phyloP scores from a whole-genome alignment of 2,113 vertebrate species.

The Melospiza melodia region DNA sequence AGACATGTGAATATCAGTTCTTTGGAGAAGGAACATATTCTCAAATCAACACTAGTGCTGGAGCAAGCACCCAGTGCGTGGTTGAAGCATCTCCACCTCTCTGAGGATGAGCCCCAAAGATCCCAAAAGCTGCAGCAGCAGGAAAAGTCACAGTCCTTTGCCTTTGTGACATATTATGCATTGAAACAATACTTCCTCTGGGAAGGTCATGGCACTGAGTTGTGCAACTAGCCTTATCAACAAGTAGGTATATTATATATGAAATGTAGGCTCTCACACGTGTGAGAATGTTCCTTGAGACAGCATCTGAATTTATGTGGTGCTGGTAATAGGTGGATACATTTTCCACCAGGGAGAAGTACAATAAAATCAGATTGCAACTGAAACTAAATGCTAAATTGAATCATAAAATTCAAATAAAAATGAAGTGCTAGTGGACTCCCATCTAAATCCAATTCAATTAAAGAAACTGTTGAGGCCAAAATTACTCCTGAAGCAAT shows the following conservation, averaged over 20 bases:
- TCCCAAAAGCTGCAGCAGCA: neutral
- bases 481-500: neutral
- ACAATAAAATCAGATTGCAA: slow-evolving; percentile 38
- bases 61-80: neutral
- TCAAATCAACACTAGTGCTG: neutral
- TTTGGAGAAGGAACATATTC: neutral
- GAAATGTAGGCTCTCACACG: neutral
- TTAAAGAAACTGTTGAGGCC: slow-evolving; percentile 1
- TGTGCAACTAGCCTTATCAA: slow-evolving; percentile 4
- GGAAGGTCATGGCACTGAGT: neutral
- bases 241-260: neutral
- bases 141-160: neutral
- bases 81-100: neutral
- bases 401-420: slow-evolving; percentile 32
- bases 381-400: slow-evolving; percentile 29
- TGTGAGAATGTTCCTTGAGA: slow-evolving; percentile 24
- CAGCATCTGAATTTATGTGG: slow-evolving; percentile 52
- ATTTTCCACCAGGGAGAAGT: slow-evolving; percentile 16
- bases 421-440: slow-evolving; percentile 38
- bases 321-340: slow-evolving; percentile 35
- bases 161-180: neutral
- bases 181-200: slow-evolving; percentile 24
- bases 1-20: neutral
- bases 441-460: neutral
- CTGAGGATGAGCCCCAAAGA: neutral